Base-by-base conservation (phyloP, 2,113 vertebrate species). In the Etia nguti region DNA sequence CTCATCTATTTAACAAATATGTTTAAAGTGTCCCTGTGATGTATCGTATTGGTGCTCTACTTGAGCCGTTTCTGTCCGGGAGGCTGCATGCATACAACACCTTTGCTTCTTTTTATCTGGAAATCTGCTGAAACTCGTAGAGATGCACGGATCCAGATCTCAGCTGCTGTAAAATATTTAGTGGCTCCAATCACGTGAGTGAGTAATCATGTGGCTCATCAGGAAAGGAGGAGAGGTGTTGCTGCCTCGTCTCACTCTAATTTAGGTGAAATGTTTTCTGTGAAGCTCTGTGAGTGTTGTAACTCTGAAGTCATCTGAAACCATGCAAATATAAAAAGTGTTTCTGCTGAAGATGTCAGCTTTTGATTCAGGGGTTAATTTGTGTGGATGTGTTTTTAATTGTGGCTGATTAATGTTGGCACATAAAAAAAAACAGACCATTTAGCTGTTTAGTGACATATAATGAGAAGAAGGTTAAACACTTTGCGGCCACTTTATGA, bases 131-230 rank as follows among this genome's bases (percentile, higher is more conserved):
- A 80, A 88, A 85, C 86, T 62, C 57, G 26, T n/a, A 34, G 10
- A 50, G 26, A n/a, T 4, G 10, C 46, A 52, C 57, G 79, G 68
- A 84, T 8, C 4, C 36, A 88, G 68, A 79, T 68, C 31, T 81
- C 38, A 16, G 15, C 54, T 79, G 82, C 73, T 82, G 77, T 83
- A 73, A 86, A 90, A 92, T 46, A 65, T 83, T 89, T 36, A 59
- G 16, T 6, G 20, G n/a, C 73, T 62, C 9, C 18, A 6, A 80
- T 87, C 83, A 83, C 2, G 1, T 70, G 77, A 83, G 20, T 2
- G 4, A 46, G 73, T 81, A 80, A 90, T 91, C 79, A 77, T 4
- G 59, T 77, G 84, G 59, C 81, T 91, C 84, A 81, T 85, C 79
- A 81, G 43, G 81, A 85, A 84, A 31, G 46, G 29, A 80, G 26